Evolutionary conservation across 1,140 invertebrate genomes (phyloP).

Genomic region (Zeugodacus cucurbitae): DNA sequence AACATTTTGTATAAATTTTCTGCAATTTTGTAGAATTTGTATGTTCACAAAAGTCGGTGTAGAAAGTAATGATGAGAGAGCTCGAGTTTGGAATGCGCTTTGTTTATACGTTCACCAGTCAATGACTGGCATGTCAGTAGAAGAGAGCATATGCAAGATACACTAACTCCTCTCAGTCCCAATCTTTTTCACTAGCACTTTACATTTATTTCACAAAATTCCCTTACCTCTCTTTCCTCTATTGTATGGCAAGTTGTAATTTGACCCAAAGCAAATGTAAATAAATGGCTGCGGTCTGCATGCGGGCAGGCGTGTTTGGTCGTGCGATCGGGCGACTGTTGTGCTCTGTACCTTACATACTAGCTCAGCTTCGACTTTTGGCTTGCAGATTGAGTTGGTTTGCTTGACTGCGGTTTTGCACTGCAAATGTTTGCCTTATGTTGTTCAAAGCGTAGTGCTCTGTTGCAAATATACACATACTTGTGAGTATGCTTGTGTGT

Average conservation of each 20-base stretch:
- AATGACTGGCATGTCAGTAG: background rate
- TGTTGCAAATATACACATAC: background rate
- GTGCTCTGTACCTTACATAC: background rate
- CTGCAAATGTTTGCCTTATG: conserved; percentile 16
- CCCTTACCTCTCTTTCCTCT: background rate
- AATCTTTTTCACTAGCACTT: background rate
- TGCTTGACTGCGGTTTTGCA: conserved; percentile 29
- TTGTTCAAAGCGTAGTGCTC: background rate
- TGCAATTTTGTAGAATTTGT: conserved; percentile 29
- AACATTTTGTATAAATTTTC: conserved; percentile 39
- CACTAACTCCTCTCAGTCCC: background rate
- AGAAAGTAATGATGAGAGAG: background rate
- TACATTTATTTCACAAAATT: background rate
- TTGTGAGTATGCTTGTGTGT: background rate
- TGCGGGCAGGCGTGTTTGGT: background rate
- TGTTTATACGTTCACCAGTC: conserved; percentile 7
- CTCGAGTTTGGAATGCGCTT: background rate
- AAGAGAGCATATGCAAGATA: background rate
- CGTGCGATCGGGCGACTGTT: background rate
- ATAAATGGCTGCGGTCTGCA: conserved; percentile 45
- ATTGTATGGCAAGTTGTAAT: conserved; percentile 40
- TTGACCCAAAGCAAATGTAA: conserved; percentile 48
- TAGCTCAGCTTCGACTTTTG: background rate
- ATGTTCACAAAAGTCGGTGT: background rate
- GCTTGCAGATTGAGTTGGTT: conserved; percentile 37